Base-by-base conservation (phyloP, 1,140 invertebrate genomes). In the Acromyrmex echinatior region DNA sequence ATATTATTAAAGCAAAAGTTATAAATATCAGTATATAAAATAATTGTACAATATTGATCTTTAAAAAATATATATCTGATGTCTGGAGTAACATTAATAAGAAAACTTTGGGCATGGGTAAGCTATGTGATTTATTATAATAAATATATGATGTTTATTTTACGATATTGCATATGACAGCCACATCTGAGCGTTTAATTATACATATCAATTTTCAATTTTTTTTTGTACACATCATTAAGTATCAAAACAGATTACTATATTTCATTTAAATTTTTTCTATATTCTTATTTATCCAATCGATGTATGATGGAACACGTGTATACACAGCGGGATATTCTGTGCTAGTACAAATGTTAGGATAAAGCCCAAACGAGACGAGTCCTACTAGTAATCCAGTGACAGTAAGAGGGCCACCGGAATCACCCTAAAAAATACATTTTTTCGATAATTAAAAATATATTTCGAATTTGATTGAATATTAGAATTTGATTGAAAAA, bases 351-450 rank as follows among this genome's bases (percentile, higher is more conserved):
- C 96, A 96, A 39, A 35, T 35, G 31, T 35, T 35, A 35, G 2
- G 39, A 9, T 92, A 87, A 1, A 10, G 9, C 10, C 77, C 84
- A 94, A 94, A 96, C 18, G 95, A 95, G 10, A 96, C 94, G 4
- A 96, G 90, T 28, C 96, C 96, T n/a, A 92, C 87, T 88, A 87
- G 90, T 60, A 94, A 90, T 25, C 91, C 91, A 39, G 94, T 86
- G 73, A 95, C 95, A 25, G 95, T 95, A 35, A 96, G 86, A n/a
- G 96, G 96, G n/a, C 96, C 96, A 21, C 96, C 96, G 18, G 95
- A 95, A 86, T 96, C 96, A 82, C 96, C 96, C 95, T 96, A 7
- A 39, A 39, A 66, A 68, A 51, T 66, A 0, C n/a, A 80, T 16
- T 56, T 16, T 4, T 3, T 2, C n/a, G 51, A n/a, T 39, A 39